Conservation (phyloP, 1,140 invertebrate genomes). For the Globodera rostochiensis region DNA sequence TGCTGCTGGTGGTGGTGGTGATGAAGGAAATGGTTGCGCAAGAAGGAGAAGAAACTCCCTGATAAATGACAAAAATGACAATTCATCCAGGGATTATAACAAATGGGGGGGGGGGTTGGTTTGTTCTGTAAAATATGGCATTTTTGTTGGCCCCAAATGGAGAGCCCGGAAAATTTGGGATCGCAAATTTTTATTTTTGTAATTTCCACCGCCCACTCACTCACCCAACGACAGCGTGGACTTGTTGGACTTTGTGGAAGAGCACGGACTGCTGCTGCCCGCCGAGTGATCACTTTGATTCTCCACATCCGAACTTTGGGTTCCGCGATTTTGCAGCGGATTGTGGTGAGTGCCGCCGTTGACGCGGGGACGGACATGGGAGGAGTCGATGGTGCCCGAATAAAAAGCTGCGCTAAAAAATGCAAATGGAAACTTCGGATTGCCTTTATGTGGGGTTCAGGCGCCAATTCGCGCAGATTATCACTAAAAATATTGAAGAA, state of each 20-base stretch:
- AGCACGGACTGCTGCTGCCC: slow-evolving; percentile 14
- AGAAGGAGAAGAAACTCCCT: background rate
- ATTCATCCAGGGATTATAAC: background rate
- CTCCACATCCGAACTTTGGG: background rate
- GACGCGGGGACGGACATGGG: slow-evolving; percentile 25
- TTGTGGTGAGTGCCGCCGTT: background rate
- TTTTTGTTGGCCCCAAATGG: too few relatives aligned
- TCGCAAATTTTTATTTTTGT: too few relatives aligned
- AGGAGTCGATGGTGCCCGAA: slow-evolving; percentile 32
- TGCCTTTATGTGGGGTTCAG: slow-evolving; percentile 29
- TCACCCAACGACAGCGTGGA: slow-evolving; percentile 5
- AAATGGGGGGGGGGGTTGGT: too few relatives aligned
- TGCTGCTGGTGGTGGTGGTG: background rate
- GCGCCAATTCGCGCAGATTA: slow-evolving; percentile 40
- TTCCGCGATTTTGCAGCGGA: background rate
- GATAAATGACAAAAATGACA: background rate
- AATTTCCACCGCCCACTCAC: background rate
- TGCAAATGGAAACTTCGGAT: slow-evolving; percentile 32
- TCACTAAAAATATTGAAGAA: slow-evolving; percentile 36
- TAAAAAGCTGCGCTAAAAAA: slow-evolving; percentile 53
- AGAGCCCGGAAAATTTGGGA: too few relatives aligned
- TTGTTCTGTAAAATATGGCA: too few relatives aligned
- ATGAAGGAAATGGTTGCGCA: background rate
- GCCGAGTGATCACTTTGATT: slow-evolving; percentile 7
- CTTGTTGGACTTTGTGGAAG: slow-evolving; percentile 12